Base-by-base conservation (phyloP, 2,888 invertebrate species). In the Thysanoteuthis rhombus region DNA sequence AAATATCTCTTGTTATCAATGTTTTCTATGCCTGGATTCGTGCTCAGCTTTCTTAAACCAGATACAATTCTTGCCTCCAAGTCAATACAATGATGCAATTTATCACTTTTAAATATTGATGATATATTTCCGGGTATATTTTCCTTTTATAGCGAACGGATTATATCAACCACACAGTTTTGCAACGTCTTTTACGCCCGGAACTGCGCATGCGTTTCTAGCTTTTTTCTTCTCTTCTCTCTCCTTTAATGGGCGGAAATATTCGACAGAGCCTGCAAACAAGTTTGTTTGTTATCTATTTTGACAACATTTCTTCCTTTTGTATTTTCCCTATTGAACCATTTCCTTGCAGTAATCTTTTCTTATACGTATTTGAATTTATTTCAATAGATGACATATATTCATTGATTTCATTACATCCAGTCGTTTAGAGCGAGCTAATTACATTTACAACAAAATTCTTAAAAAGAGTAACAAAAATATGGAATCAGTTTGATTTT, bases 71-170 rank as follows among this genome's bases (percentile, higher is more conserved):
- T 75, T n/a, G n/a, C n/a, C 16, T n/a, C n/a, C 75, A 75, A 75
- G 75, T 75, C 75, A 75, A 75, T 75, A 75, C 75, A 75, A 16
- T 75, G 16, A 75, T 75, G 36, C 75, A 75, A 75, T 75, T 75
- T 75, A 75, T 75, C 75, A 75, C 75, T 75, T 75, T 75, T 75
- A 75, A 75, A 75, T 75, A n/a, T 75, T 75, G 75, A 75, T 75
- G n/a, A n/a, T 75, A 75, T 75, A 75, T 75, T 75, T 75, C 75
- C 75, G 75, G 75, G 16, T 75, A 16, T 1, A 75, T 75, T 75
- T 58, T 58, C 32, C 28, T 58, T 58, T 75, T n/a, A 75, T 16
- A 75, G n/a, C n/a, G 75, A 25, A 75, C n/a, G 16, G 75, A 75
- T 75, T 75, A 32, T 75, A 75, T 75, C 8, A 75, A 10, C 12